Evolutionary conservation across 2,888 invertebrate species (phyloP).

Genomic region (Pseudococcus jackbeardsleyi): DNA sequence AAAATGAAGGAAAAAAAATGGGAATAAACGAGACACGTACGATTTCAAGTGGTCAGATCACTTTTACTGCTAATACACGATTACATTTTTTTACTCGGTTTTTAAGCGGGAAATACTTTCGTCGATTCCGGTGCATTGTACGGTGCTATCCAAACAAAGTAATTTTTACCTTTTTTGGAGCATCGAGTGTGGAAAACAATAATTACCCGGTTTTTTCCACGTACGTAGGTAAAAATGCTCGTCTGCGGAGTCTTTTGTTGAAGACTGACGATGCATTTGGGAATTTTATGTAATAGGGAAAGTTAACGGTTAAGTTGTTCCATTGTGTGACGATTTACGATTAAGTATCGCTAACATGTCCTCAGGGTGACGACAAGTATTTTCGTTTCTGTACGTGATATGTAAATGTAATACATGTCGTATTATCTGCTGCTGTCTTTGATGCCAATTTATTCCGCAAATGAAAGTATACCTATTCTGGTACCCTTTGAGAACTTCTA

Average conservation of each 20-base stretch:
- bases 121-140: neutral
- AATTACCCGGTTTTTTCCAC: constrained; percentile 49
- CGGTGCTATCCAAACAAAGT: neutral
- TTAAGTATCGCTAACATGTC: constrained; percentile 38
- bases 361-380: constrained; percentile 52
- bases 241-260: constrained; percentile 1
- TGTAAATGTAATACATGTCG: constrained; percentile 54
- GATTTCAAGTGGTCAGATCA: constrained; percentile 58
- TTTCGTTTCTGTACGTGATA: constrained; percentile 53
- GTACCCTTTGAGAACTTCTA: constrained; percentile 15
- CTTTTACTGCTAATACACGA: constrained; percentile 55
- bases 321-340: constrained; percentile 48
- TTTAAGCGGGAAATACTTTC: constrained; percentile 56
- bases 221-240: neutral
- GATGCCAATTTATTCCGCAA: constrained; percentile 46
- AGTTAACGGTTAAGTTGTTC: constrained; percentile 56
- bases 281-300: constrained; percentile 61
- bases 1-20: constrained; percentile 51
- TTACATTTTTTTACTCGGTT: neutral
- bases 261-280: constrained; percentile 11
- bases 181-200: constrained; percentile 38
- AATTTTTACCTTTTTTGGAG: constrained; percentile 60
- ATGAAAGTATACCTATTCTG: neutral
- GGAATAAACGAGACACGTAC: constrained; percentile 60
- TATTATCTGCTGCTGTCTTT: constrained; percentile 42